These are phyloP conservation scores for Artibeus lituratus DNA, from an alignment of 2,797 vertebrate genomes.

Conservation along the genomic window DNA sequence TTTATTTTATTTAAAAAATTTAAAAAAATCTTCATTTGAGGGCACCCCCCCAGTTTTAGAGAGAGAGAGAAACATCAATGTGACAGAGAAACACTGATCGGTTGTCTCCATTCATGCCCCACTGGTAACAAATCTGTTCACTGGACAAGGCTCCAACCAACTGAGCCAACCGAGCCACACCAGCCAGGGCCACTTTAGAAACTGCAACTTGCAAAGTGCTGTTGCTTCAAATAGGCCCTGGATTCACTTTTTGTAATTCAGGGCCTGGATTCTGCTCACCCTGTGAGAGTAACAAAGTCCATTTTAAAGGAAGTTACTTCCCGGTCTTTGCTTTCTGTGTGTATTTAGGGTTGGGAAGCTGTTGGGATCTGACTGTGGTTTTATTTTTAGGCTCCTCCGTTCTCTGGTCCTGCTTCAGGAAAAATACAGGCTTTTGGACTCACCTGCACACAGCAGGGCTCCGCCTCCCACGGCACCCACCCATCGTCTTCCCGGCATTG, in stretches of 20 bases:
- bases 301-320: not conserved
- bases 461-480: not conserved
- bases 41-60: not conserved
- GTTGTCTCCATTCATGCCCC: not conserved
- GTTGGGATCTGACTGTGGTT: not conserved
- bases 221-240: not conserved
- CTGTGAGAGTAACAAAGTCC: not conserved
- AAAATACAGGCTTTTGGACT: conserved; percentile 6
- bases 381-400: not conserved
- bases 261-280: not conserved
- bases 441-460: not conserved
- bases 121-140: not conserved
- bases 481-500: not conserved
- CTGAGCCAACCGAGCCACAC: not conserved
- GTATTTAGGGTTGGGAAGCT: not conserved
- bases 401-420: not conserved
- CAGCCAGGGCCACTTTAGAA: not conserved
- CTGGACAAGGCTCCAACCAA: accelerated
- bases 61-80: too few species aligned
- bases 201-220: not conserved
- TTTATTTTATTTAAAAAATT: not conserved
- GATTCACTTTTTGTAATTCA: not conserved
- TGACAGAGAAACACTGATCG: not conserved
- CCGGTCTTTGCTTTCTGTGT: not conserved
- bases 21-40: not conserved